Evolutionary conservation across 2,888 invertebrate genomes (phyloP), one percentile per base, ranked within the genome.

Genomic region (Chironomus tentans): DNA sequence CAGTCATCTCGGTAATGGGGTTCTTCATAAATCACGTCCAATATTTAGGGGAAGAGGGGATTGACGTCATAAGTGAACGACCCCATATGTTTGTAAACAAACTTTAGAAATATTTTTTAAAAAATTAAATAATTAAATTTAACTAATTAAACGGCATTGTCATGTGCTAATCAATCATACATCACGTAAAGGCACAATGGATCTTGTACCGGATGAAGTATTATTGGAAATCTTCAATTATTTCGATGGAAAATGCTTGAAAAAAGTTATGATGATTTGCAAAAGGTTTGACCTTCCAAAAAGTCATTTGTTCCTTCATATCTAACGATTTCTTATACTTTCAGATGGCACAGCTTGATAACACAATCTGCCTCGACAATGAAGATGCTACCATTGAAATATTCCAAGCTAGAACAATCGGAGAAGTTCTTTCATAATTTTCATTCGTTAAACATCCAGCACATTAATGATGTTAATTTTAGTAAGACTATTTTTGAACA

Each of bases 201-300:
- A 47, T 4, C 2, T 5, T 70, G 50, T 70, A 21, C 50, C 70
- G 0, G 70, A 70, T 22, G 72, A 72, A 22, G 13, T 72, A 18
- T 22, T 72, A 10, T 18, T 72, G 4, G 61, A 72, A 3, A 62
- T 72, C 7, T 72, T 72, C 7, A 62, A 72, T 38, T 72, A 62
- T 38, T 18, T 72, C 4, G 12, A 61, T 61, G 72, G 72, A n/a
- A 72, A 61, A 72, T 15, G 15, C 6, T 18, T 72, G 4, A 72
- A 72, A 62, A 18, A 7, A 3, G 15, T 46, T 4, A 21, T 24
- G 61, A 13, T 61, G n/a, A 62, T 72, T 28, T 62, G 72, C 18
- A 61, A 62, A 38, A 46, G 72, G 62, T 72, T 15, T n/a, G 15
- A 50, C n/a, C 6, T 50, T 50, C 13, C 5, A 50, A n/a, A 50